Evolutionary conservation across 2,797 vertebrate genomes (phyloP), one percentile per base, ranked within the genome.

Genomic region (Pseudochirops corinnae): DNA sequence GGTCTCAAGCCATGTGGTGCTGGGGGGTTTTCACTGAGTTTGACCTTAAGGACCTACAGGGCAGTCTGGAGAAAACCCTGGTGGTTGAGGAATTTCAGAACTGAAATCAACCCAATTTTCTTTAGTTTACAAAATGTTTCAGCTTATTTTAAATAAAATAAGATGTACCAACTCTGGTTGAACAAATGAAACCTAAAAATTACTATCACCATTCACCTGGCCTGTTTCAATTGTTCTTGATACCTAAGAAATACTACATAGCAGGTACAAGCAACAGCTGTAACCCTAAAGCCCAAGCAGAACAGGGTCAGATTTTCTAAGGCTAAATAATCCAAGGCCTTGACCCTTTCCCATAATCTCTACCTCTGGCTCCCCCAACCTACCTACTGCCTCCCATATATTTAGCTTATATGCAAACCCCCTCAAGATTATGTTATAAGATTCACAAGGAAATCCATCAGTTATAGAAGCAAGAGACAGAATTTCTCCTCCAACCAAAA

Each of bases 401-500:
- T 14, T 55, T 0, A 94, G 39, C 57, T 82, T 28, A 92, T 50
- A 91, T 55, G 53, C 28, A 55, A 55, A 55, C 18, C 18, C 18
- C 52, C 90, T 21, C 90, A 33, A 91, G 53, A 58, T 82, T 46
- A 93, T 16, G 91, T 28, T 50, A 50, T 56, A 93, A 94, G 87
- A 18, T 14, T 50, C 92, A 94, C 97, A n/a, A 11, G 56, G 87
- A 55, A 94, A 98, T 95, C 82, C 96, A 97, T 94, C 94, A 98
- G 96, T 97, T 98, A 94, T 96, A 97, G 98, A 98, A 95, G 96
- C 96, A 97, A 98, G 97, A 98, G 98, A 98, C 98, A 55, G 94
- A 28, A 94, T 97, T 98, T 98, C 24, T 87, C 97, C 94, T 91
- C 67, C 53, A 98, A 98, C 97, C 98, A 87, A 92, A 92, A 98